phyloP scores from a whole-genome alignment of 2,888 invertebrate genomes.

The Melanophora roralis region DNA sequence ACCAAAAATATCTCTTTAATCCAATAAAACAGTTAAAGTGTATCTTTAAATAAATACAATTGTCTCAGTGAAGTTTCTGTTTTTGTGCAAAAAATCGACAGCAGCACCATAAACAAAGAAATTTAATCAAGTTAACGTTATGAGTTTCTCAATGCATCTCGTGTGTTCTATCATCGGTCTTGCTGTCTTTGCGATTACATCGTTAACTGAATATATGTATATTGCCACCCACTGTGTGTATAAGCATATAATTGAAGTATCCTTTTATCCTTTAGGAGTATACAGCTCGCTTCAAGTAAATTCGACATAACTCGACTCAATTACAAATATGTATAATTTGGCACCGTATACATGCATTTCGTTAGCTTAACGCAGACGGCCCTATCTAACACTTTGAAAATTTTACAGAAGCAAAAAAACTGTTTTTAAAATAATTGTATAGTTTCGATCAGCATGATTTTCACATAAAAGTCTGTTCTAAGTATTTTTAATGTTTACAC shows the following conservation, averaged over 20 bases:
- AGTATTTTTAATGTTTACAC: no score
- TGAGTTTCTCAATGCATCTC: not conserved
- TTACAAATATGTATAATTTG: conserved; percentile 47
- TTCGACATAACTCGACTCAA: conserved; percentile 11
- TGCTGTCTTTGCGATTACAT: conserved; percentile 11
- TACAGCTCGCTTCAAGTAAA: not conserved
- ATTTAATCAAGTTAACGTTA: conserved; percentile 23
- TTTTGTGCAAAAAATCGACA: not conserved
- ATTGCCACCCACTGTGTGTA: conserved; percentile 1
- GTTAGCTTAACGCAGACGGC: no score
- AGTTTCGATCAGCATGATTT: no score
- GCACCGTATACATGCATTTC: no score
- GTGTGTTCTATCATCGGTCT: not conserved
- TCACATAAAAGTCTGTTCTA: no score
- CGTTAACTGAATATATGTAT: conserved; percentile 18
- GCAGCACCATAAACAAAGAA: not conserved
- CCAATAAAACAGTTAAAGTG: no score
- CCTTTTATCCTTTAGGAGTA: not conserved
- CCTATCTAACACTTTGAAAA: no score
- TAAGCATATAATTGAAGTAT: not conserved
- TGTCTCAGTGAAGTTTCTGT: not conserved
- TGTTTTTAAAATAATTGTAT: no score
- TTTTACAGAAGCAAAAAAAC: no score
- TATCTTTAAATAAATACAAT: not conserved
- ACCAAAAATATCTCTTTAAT: no score